These are phyloP conservation scores for Drosophila mercatorum DNA, from an alignment of 2,888 invertebrate species.

Conservation along the genomic window DNA sequence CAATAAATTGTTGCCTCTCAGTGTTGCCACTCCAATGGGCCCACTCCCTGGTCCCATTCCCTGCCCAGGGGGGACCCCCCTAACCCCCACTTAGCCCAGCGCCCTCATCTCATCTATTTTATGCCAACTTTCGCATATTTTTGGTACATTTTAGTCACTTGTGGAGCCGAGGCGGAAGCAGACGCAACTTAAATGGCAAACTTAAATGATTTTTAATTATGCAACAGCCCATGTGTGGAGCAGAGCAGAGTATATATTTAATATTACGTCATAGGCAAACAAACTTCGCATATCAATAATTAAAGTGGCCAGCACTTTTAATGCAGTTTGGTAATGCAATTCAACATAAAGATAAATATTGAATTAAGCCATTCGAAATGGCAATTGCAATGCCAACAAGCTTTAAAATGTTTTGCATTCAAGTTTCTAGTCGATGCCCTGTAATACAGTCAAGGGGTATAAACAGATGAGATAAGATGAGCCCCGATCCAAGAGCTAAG, in stretches of 20 bases:
- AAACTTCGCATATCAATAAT: slow-evolving; percentile 21
- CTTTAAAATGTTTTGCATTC: slow-evolving; percentile 15
- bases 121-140: slow-evolving; percentile 58
- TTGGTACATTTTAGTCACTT: slow-evolving; percentile 22
- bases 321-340: slow-evolving; percentile 47
- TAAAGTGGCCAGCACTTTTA: slow-evolving; percentile 33
- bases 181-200: slow-evolving; percentile 41
- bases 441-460: background rate
- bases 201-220: slow-evolving; percentile 70
- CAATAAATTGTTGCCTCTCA: slow-evolving; percentile 66
- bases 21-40: slow-evolving; percentile 11
- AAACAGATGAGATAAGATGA: too few species aligned
- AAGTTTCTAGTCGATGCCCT: slow-evolving; percentile 24
- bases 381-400: slow-evolving; percentile 26
- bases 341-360: slow-evolving; percentile 61
- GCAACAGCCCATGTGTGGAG: slow-evolving; percentile 24
- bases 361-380: slow-evolving; percentile 46
- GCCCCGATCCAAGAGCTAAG: too few species aligned
- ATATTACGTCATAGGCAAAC: slow-evolving; percentile 20
- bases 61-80: too few species aligned
- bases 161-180: slow-evolving; percentile 4
- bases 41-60: too few species aligned
- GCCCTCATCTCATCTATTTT: slow-evolving; percentile 13
- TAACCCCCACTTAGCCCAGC: background rate
- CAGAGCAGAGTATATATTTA: slow-evolving; percentile 10